Percentiles rank a stretch among this genome's conserved stretches.
Evolutionary conservation across 1,140 invertebrate species (phyloP).

Genomic region (Pemphigus obesinymphae): DNA sequence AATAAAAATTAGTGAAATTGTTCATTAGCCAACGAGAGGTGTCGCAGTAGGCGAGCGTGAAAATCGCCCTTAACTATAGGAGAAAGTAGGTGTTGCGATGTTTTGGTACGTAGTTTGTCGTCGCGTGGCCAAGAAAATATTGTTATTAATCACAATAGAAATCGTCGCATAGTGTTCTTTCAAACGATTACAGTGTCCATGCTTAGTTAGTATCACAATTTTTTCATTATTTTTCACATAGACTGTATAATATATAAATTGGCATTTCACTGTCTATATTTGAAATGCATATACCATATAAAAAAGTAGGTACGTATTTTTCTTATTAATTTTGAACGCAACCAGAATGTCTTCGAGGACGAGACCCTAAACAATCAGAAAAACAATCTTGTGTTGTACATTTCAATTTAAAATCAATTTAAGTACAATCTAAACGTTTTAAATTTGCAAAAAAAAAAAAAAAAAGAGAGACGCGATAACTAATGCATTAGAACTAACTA

Average conservation of each 20-base stretch:
- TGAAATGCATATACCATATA: no score
- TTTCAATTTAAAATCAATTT: no score
- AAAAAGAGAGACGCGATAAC: no score
- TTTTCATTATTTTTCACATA: neutral
- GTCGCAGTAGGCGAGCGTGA: neutral
- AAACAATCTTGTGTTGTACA: no score
- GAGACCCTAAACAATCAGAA: no score
- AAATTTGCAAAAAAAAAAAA: no score
- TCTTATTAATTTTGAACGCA: no score
- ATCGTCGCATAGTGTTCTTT: neutral
- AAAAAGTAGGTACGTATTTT: no score
- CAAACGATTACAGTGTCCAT: neutral
- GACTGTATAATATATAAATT: neutral
- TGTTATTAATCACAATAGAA: conserved; percentile 8
- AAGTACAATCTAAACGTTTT: no score
- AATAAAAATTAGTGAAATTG: neutral
- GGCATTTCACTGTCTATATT: neutral
- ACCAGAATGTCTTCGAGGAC: no score
- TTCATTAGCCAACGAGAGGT: neutral
- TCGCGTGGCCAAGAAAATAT: neutral
- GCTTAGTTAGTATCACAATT: neutral
- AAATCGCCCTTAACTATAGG: neutral
- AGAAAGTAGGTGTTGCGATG: neutral
- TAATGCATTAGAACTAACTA: no score
- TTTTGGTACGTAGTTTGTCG: no score